Evolutionary conservation across 2,113 vertebrate genomes (phyloP), one percentile per base, ranked within the genome.

Genomic region (Onychostruthus taczanowskii): DNA sequence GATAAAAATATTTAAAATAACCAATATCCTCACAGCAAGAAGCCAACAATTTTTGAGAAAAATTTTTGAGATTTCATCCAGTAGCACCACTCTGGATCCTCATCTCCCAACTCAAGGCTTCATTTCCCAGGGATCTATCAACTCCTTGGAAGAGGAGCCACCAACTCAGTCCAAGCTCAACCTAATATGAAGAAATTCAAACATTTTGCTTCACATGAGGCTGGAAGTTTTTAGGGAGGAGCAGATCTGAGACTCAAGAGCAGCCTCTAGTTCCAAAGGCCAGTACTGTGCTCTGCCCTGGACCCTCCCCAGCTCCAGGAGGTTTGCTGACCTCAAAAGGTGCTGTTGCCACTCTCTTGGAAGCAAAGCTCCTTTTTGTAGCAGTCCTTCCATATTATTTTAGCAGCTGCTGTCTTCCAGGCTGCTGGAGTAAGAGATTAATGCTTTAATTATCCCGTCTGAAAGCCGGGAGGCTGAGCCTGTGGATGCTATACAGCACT

Each of bases 391-490:
- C n/a, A 7, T 15, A 82, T 83, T 94, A 26, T 94, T 96, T 96
- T 44, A 96, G 83, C 95, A 96, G 87, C 95, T 95, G 91, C 90
- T 96, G 90, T 92, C 93, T 96, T 68, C 31, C 88, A 96, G 87
- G 17, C 90, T 96, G 90, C 95, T 44, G 88, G 93, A 92, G 95
- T n/a, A 95, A 86, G 96, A 97, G 95, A 97, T 97, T 97, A 97
- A 97, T 97, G 97, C 94, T 97, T 97, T 97, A 97, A 97, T 97
- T 96, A 96, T 90, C 80, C 93, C 84, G 63, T 93, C 72, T 92
- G 95, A 96, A 75, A 94, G 94, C 94, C 39, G 92, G 74, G 93
- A 96, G 95, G 78, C 95, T 93, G 92, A 96, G 93, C 90, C 58
- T 58, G 41, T 13, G 7, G 6, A 75, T 95, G 93, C 47, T 95